Conservation (phyloP, 2,888 invertebrate genomes). For the Stegana nigrithorax region DNA sequence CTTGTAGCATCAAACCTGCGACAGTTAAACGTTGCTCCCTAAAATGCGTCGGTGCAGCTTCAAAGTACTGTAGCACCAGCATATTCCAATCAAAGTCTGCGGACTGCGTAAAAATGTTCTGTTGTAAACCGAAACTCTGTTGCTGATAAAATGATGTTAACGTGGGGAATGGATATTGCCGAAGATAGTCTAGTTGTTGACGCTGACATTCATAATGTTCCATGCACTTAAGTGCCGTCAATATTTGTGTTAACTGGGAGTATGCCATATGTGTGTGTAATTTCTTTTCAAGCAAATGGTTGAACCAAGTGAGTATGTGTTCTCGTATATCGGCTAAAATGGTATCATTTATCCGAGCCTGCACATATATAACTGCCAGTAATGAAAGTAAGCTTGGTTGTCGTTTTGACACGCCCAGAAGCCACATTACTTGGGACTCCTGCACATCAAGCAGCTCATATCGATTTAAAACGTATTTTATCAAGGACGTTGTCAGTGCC, state of each 20-base stretch:
- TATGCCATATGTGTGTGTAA: background rate
- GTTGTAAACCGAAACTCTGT: background rate
- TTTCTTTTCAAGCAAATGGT: background rate
- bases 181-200: slow-evolving; percentile 13
- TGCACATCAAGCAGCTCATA: too few relatives aligned
- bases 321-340: too few relatives aligned
- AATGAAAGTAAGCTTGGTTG: too few relatives aligned
- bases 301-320: too few relatives aligned
- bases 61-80: background rate
- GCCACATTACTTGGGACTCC: too few relatives aligned
- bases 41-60: background rate
- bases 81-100: slow-evolving; percentile 2
- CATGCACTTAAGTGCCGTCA: slow-evolving; percentile 19
- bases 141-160: background rate
- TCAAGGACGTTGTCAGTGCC: too few relatives aligned
- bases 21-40: too few relatives aligned
- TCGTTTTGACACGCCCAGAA: too few relatives aligned
- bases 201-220: slow-evolving; percentile 21
- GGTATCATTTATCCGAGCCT: too few relatives aligned
- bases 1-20: slow-evolving; percentile 36
- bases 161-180: background rate
- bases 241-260: slow-evolving; percentile 14
- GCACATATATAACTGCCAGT: slow-evolving; percentile 13
- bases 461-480: too few relatives aligned
- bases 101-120: too few relatives aligned